A percentile compares a stretch with the other conserved stretches of the same genome.
Evolutionary conservation across 2,888 invertebrate species (phyloP).

Genomic region (Himalopsyche japonica): DNA sequence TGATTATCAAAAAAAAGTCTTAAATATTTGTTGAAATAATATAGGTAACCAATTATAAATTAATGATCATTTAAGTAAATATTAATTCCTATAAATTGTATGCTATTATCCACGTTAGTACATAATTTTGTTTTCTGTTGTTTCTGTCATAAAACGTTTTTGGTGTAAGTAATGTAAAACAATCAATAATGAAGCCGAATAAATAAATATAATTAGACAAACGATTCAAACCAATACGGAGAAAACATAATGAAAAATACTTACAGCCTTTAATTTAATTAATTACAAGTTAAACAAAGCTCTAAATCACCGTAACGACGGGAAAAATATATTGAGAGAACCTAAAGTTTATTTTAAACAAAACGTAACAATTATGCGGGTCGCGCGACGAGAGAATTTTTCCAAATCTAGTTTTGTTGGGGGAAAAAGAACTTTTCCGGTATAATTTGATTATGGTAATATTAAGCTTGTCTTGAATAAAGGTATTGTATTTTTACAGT

Average conservation of each 20-base stretch:
- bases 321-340: not conserved
- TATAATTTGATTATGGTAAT: not conserved
- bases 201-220: too few relatives aligned
- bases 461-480: not conserved
- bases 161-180: too few relatives aligned
- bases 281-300: not conserved
- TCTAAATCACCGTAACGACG: not conserved
- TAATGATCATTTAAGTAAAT: too few relatives aligned
- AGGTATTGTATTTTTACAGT: not conserved
- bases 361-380: not conserved
- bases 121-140: too few relatives aligned
- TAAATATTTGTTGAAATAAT: too few relatives aligned
- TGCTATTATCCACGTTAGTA: too few relatives aligned
- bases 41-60: too few relatives aligned
- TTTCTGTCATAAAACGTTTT: too few relatives aligned
- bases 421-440: not conserved
- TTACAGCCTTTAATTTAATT: not conserved
- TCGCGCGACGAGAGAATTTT: not conserved
- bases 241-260: not conserved
- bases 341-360: not conserved
- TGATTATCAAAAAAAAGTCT: too few relatives aligned
- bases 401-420: not conserved
- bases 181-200: too few relatives aligned
- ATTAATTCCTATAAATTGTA: too few relatives aligned
- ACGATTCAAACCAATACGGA: too few relatives aligned